Evolutionary conservation across 2,113 vertebrate genomes (phyloP).

Genomic region (Chionodraco myersi): DNA sequence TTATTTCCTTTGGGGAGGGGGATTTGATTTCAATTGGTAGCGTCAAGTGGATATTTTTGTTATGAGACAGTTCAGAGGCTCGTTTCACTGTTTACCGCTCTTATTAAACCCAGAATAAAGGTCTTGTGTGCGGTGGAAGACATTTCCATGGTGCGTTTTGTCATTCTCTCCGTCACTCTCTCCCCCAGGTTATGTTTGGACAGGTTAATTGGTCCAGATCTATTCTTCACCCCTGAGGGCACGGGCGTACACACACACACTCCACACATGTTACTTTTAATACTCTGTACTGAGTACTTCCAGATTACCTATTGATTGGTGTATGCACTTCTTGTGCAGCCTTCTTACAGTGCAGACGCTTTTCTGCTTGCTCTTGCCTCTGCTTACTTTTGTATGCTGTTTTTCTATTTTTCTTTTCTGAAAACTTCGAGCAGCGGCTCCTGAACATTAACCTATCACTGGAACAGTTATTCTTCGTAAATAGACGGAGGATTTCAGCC

Average conservation of each 20-base stretch:
- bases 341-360: no score
- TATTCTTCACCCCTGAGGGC: conserved; percentile 35
- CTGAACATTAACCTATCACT: no score
- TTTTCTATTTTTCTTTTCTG: no score
- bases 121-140: conserved; percentile 35
- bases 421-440: no score
- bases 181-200: conserved; percentile 47
- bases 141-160: conserved; percentile 26
- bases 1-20: no score
- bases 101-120: conserved; percentile 43
- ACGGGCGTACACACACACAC: neutral
- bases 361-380: no score
- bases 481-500: no score
- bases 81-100: conserved; percentile 3
- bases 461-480: no score
- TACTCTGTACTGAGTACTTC: neutral
- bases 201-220: conserved; percentile 61
- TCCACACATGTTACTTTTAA: neutral
- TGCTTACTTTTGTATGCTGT: no score
- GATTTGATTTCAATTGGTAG: no score
- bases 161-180: conserved; percentile 31
- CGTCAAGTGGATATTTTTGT: neutral
- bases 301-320: conserved; percentile 1
- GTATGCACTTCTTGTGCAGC: neutral
- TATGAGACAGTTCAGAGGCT: conserved; percentile 7